Base-by-base conservation (phyloP, 2,888 invertebrate genomes). In the Conops quadrifasciatus region DNA sequence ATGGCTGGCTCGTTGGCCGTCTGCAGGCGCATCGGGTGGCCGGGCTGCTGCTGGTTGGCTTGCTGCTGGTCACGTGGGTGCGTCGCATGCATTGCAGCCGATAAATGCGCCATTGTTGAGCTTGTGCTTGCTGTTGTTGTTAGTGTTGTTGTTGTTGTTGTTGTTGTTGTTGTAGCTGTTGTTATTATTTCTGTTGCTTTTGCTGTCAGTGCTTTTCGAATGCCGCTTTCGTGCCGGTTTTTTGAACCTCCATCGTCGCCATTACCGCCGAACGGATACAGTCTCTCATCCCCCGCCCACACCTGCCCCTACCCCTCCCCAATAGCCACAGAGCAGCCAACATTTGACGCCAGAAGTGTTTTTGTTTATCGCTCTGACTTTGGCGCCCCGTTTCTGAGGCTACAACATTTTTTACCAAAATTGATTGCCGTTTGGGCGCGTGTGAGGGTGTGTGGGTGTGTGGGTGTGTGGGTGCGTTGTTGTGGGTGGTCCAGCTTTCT, bases 31-130 rank as follows among this genome's bases (percentile, higher is more conserved):
- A 5, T 62, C 28, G 45, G 28, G n/a, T 19, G 60, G 24, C 19
- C 73, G 73, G 68, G 71, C 63, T 67, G 69, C 21, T 59, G 70
- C 51, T 65, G 65, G 24, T 70, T 70, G 71, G 63, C 70, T 67
- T 43, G 53, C 21, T 72, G 67, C 16, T 76, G 79, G 79, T 82
- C 80, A 80, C 81, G 78, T 80, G 78, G 77, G 77, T 75, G 75
- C 75, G 74, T 79, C 77, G 74, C 77, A 80, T 80, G 78, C 81
- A 81, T 81, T 79, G 78, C 79, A 81, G 81, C 81, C 81, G 81
- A 82, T 82, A 82, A 81, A 80, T 79, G 67, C 26, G 26, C 56
- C 53, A 45, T 36, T 36, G 36, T 36, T 36, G 36, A 36, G 36
- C 5, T 7, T 7, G 16, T 59, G 53, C 65, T 47, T 16, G 5